Evolutionary conservation across 2,888 invertebrate species (phyloP).

Genomic region (Oscheius myriophilus): DNA sequence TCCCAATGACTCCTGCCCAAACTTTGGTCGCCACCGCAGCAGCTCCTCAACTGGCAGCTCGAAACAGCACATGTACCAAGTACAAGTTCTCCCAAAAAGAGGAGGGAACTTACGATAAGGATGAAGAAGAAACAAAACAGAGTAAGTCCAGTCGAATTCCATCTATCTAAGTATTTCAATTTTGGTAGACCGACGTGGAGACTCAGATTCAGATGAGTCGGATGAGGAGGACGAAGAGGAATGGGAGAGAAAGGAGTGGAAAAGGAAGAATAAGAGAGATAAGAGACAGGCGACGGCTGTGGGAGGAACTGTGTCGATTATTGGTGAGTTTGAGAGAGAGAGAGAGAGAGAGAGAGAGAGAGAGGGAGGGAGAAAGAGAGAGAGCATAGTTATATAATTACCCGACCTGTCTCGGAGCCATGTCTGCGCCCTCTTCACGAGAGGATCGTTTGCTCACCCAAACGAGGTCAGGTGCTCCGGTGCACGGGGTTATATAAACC

Average conservation of each 20-base stretch:
- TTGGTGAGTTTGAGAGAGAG: slow-evolving; percentile 10
- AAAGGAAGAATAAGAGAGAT: slow-evolving; percentile 21
- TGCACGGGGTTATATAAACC: no score
- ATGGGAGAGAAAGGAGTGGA: slow-evolving; percentile 4
- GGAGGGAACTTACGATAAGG: slow-evolving; percentile 47
- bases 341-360: no score
- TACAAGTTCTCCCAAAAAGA: slow-evolving; percentile 46
- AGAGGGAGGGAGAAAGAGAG: no score
- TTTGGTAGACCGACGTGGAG: not conserved
- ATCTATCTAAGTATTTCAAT: no score
- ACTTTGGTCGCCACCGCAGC: no score
- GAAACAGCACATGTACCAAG: slow-evolving; percentile 41
- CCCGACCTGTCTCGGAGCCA: no score
- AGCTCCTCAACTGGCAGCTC: no score
- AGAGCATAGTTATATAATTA: no score
- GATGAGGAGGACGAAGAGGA: slow-evolving; percentile 22
- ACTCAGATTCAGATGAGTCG: slow-evolving; percentile 28
- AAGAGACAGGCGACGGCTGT: slow-evolving; percentile 17
- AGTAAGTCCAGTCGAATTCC: no score
- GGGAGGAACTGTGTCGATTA: slow-evolving; percentile 11
- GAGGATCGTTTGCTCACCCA: no score
- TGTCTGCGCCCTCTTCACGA: no score
- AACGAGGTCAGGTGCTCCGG: no score
- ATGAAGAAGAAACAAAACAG: slow-evolving; percentile 21
- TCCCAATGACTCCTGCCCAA: slow-evolving; percentile 26